A percentile compares a stretch with the other conserved stretches of the same genome.
phyloP scores from a whole-genome alignment of 2,113 vertebrate species.

The Craseonycteris thonglongyai region DNA sequence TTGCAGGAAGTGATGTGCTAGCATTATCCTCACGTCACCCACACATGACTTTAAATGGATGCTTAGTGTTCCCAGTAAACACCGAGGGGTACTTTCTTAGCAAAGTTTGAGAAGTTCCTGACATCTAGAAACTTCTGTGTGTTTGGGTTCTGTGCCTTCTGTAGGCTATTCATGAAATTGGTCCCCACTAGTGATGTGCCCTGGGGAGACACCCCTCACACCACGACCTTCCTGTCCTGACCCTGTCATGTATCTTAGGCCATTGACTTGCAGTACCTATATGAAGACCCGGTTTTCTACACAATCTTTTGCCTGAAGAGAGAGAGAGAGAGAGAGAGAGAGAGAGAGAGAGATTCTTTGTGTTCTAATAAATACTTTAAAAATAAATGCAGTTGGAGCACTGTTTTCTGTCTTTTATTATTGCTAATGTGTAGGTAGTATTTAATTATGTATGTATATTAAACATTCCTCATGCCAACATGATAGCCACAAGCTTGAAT shows the following conservation, averaged over 20 bases:
- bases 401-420: neutral
- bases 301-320: neutral
- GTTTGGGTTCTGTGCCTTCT: neutral
- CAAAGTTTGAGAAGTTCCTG: neutral
- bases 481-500: neutral
- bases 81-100: neutral
- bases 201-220: accelerated
- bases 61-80: neutral
- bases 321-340: neutral
- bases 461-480: neutral
- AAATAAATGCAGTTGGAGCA: neutral
- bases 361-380: neutral
- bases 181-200: accelerated
- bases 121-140: neutral
- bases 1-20: neutral
- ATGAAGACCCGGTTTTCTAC: neutral
- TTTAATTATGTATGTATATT: slow-evolving; percentile 45
- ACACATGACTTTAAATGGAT: neutral
- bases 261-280: neutral
- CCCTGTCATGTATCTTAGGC: neutral
- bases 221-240: neutral
- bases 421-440: neutral
- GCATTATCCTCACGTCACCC: neutral
- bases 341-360: neutral
- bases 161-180: neutral